Evolutionary conservation across 2,113 vertebrate genomes (phyloP).

Genomic region (Pteronura brasiliensis): DNA sequence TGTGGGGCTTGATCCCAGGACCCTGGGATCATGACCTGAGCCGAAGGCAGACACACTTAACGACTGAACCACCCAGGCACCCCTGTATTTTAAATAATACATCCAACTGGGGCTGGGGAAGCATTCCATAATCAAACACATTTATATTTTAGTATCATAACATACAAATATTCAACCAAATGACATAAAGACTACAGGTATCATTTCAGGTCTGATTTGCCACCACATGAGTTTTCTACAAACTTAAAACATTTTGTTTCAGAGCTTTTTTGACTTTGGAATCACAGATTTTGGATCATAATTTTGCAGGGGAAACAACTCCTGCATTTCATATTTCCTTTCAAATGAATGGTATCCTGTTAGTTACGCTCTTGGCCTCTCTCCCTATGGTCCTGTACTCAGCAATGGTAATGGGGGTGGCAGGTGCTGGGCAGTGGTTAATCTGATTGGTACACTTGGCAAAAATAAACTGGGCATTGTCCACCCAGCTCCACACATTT

Average conservation of each 20-base stretch:
- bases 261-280: not conserved
- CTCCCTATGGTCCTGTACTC: not conserved
- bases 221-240: not conserved
- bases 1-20: too few relatives aligned
- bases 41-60: too few relatives aligned
- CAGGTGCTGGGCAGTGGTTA: not conserved
- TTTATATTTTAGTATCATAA: not conserved
- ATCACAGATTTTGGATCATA: not conserved
- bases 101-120: not conserved
- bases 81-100: not conserved
- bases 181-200: not conserved
- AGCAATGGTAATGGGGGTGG: not conserved
- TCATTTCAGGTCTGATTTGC: not conserved
- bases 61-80: too few relatives aligned
- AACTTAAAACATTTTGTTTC: not conserved
- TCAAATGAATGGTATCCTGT: not conserved
- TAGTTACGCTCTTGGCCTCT: not conserved
- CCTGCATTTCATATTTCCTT: not conserved
- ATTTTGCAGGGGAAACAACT: not conserved
- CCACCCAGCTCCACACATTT: not conserved
- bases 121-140: not conserved
- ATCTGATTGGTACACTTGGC: not conserved
- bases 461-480: not conserved
- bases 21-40: too few relatives aligned
- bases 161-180: not conserved